phyloP scores from a whole-genome alignment of 1,140 invertebrate genomes.

The Asbolus verrucosus region DNA sequence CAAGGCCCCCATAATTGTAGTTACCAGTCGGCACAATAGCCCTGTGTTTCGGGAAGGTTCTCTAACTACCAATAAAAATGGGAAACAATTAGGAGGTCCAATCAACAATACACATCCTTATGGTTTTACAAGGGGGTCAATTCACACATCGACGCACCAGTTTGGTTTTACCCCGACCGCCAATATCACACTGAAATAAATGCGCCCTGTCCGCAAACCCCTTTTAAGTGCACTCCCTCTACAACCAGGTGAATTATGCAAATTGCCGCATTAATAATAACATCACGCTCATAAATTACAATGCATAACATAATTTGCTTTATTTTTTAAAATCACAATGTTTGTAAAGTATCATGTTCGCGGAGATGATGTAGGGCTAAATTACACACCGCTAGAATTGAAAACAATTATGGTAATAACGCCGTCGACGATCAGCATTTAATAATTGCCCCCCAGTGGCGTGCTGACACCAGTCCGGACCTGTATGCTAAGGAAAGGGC shows the following conservation, averaged over 20 bases:
- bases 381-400: constrained; percentile 41
- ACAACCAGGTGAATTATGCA: constrained; percentile 30
- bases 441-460: constrained; percentile 43
- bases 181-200: constrained; percentile 1
- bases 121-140: constrained; percentile 2
- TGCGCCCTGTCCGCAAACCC: not conserved
- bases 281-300: constrained; percentile 41
- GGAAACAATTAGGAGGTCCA: constrained; percentile 36
- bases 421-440: constrained; percentile 34
- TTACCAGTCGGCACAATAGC: constrained; percentile 15
- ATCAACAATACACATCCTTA: constrained; percentile 6
- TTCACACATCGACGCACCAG: too few relatives aligned
- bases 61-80: constrained; percentile 24
- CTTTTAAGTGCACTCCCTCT: not conserved
- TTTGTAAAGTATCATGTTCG: constrained; percentile 46
- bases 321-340: constrained; percentile 42
- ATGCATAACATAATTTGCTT: constrained; percentile 40
- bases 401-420: constrained; percentile 45
- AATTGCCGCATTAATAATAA: constrained; percentile 31
- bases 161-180: too few relatives aligned
- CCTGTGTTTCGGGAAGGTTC: not conserved
- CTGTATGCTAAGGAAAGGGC: constrained; percentile 6
- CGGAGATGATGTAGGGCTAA: constrained; percentile 39
- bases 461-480: constrained; percentile 25
- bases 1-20: constrained; percentile 21